These are phyloP conservation scores for Xenops minutus DNA, from an alignment of 2,797 vertebrate species.

Conservation along the genomic window DNA sequence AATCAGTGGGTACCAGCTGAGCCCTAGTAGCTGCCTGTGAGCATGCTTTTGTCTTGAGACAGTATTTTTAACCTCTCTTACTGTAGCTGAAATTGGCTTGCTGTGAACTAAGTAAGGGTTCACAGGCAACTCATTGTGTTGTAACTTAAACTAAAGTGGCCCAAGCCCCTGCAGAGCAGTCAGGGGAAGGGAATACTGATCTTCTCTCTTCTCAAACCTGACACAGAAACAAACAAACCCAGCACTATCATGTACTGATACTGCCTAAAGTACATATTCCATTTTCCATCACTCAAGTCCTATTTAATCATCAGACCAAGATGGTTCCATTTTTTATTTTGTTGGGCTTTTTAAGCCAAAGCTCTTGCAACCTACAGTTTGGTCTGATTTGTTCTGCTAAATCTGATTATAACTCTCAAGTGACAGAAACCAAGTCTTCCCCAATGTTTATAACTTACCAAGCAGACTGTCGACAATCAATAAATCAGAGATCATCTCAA, in stretches of 20 bases:
- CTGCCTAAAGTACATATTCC: background rate
- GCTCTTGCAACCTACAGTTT: background rate
- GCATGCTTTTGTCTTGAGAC: background rate
- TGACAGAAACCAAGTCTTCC: background rate
- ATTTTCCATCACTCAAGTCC: background rate
- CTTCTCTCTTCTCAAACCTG: background rate
- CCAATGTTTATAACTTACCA: background rate
- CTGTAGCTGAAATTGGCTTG: background rate
- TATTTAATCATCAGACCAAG: background rate
- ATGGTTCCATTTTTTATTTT: background rate
- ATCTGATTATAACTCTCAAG: background rate
- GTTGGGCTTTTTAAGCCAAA: background rate
- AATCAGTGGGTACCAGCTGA: background rate
- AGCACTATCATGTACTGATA: fast-evolving
- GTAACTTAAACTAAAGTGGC: background rate
- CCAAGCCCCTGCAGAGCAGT: background rate
- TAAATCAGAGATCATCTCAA: background rate
- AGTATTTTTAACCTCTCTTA: background rate
- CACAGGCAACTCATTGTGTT: background rate
- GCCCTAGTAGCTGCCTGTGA: background rate
- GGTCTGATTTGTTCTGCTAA: background rate
- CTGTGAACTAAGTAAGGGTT: background rate
- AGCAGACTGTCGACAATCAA: background rate
- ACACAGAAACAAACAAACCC: background rate
- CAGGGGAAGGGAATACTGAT: background rate